phyloP scores from a whole-genome alignment of 53 echinoderm and acorn worm species.

The Hippasteria phrygiana region DNA sequence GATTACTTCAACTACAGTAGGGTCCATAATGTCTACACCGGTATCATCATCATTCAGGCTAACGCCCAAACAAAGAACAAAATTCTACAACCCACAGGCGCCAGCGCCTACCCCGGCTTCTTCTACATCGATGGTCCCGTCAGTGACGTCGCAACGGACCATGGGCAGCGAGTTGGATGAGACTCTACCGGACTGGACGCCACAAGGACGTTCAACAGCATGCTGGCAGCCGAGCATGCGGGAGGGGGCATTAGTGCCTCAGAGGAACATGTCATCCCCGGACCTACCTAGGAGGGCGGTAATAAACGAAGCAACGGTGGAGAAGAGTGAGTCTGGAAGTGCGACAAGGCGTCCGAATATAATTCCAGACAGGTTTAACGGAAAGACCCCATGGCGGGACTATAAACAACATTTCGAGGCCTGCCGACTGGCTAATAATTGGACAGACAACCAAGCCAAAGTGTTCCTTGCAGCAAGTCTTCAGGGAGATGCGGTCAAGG shows the following conservation, averaged over 20 bases:
- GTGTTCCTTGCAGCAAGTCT: constrained; percentile 34
- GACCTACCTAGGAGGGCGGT: background rate
- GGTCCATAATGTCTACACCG: background rate
- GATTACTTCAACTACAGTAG: background rate
- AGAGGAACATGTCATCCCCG: background rate
- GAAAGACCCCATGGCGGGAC: constrained; percentile 16
- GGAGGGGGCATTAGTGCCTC: too few species aligned
- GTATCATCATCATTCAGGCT: background rate
- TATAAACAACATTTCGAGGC: constrained; percentile 25
- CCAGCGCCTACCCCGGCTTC: background rate
- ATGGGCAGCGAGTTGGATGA: background rate
- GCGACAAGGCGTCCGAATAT: constrained; percentile 33
- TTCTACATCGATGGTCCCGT: background rate
- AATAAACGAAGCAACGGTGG: background rate
- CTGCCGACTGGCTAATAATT: background rate
- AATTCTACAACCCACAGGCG: background rate
- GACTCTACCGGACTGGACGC: background rate
- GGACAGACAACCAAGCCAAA: constrained; percentile 18
- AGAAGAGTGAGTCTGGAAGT: background rate
- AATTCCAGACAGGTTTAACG: constrained; percentile 33
- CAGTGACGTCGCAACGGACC: background rate
- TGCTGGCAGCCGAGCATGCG: background rate
- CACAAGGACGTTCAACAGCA: background rate
- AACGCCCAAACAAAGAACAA: background rate
- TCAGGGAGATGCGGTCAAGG: constrained; percentile 7